These are phyloP conservation scores for Pangasius sanitwongsei DNA, from an alignment of 2,797 vertebrate genomes.

Conservation along the genomic window DNA sequence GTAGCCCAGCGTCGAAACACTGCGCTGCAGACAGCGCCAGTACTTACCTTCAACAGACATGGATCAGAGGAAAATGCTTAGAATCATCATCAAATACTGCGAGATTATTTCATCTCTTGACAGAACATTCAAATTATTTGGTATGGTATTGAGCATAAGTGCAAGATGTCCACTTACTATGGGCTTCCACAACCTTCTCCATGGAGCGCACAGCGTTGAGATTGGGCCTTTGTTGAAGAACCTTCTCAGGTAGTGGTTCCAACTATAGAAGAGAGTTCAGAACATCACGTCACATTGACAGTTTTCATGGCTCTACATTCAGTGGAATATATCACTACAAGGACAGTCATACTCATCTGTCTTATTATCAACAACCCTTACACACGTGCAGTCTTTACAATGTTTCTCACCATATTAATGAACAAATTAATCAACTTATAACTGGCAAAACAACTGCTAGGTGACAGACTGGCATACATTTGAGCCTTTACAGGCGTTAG, in stretches of 20 bases:
- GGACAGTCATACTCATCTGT: not conserved
- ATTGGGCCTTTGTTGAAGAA: constrained; percentile 90
- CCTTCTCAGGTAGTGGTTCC: constrained; percentile 88
- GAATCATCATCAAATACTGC: not conserved
- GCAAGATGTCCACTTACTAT: constrained; percentile 79
- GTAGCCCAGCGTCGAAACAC: constrained; percentile 80
- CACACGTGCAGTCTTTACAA: not conserved
- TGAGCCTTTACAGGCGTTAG: not conserved
- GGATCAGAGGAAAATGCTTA: not conserved
- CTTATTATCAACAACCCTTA: not conserved
- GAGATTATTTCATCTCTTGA: too few species aligned
- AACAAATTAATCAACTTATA: not conserved
- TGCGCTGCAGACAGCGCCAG: constrained; percentile 88
- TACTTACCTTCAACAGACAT: constrained; percentile 83
- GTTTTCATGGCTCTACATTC: not conserved
- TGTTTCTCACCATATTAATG: not conserved
- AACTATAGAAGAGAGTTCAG: constrained; percentile 74
- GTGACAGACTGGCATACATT: not conserved
- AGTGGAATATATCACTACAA: not conserved
- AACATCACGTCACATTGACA: not conserved
- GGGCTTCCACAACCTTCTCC: constrained; percentile 92
- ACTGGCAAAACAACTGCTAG: not conserved
- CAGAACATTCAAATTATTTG: not conserved
- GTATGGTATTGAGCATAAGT: not conserved
- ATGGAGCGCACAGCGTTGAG: constrained; percentile 89